Base-by-base conservation (phyloP, 2,888 invertebrate genomes). In the Euplexia lucipara region DNA sequence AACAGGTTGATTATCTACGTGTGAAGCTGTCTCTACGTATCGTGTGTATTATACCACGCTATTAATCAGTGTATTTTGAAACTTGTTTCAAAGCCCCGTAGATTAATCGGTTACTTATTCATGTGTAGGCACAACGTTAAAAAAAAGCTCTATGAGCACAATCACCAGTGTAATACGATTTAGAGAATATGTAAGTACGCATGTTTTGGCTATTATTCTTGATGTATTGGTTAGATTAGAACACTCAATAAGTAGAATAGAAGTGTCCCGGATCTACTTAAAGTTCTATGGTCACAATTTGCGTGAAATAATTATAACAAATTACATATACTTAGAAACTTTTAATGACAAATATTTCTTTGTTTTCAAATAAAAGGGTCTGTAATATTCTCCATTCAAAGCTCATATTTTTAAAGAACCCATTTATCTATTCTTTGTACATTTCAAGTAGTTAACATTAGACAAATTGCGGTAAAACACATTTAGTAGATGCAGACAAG, bases 51-150 rank as follows among this genome's bases (percentile, higher is more conserved):
- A 52, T 20, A n/a, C 30, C 35, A 70, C 67, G 58, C 58, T 49
- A 81, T 80, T 74, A 79, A 83, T 76, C 75, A 75, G 49, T 67
- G 73, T 80, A 78, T 83, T 84, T 80, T 78, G 75, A 82, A 81
- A 82, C 77, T 75, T 58, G 79, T 76, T 72, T 59, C 54, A 64
- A 75, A 71, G 61, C 58, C 44, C 51, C 53, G 39, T 41, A 67
- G 73, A 79, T 81, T 80, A 83, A 85, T 85, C 58, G 67, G 74
- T 60, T 70, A 73, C 69, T 82, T 79, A 74, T 65, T 84, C 81
- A 84, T 65, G 69, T 37, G 44, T 48, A 26, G 26, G 26, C 5
- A 57, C 53, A 52, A 34, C 30, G 52, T 59, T 53, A 42, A 54
- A 71, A 63, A 53, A 56, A 66, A 65, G 65, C 48, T 47, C 66